Percentiles rank a stretch among this genome's conserved stretches.
Conservation (phyloP, 2,797 vertebrate species). For the Myotis daubentonii region DNA sequence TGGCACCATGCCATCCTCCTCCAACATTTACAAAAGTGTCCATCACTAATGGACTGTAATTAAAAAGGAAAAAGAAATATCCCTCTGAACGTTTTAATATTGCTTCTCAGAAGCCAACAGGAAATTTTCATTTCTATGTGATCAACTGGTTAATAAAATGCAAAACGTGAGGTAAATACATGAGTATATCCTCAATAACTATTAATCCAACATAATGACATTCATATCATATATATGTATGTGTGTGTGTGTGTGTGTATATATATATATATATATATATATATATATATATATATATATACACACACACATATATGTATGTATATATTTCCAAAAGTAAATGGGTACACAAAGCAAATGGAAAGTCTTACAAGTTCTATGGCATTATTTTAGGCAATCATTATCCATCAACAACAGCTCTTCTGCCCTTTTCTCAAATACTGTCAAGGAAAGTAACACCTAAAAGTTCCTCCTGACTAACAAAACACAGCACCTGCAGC, state of each 20-base stretch:
- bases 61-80: conserved; percentile 15
- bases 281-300: too few relatives aligned
- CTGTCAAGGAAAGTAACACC: not conserved
- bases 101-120: not conserved
- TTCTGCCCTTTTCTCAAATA: not conserved
- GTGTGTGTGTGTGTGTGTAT: too few relatives aligned
- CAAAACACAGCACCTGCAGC: not conserved
- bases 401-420: not conserved
- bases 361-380: not conserved
- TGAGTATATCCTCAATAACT: not conserved
- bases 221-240: not conserved
- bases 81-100: not conserved
- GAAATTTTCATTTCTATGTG: not conserved
- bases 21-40: not conserved
- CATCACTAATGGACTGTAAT: not conserved
- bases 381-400: not conserved
- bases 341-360: not conserved
- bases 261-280: too few relatives aligned
- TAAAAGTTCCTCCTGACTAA: not conserved
- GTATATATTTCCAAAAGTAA: not conserved
- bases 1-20: not conserved
- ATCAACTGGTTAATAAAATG: not conserved
- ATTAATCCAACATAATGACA: not conserved
- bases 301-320: too few relatives aligned
- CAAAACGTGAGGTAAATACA: not conserved